Percentiles rank a stretch among this genome's conserved stretches.
Evolutionary conservation across 2,113 vertebrate species (phyloP).

Genomic region (Sterrhoptilus dennistouni): DNA sequence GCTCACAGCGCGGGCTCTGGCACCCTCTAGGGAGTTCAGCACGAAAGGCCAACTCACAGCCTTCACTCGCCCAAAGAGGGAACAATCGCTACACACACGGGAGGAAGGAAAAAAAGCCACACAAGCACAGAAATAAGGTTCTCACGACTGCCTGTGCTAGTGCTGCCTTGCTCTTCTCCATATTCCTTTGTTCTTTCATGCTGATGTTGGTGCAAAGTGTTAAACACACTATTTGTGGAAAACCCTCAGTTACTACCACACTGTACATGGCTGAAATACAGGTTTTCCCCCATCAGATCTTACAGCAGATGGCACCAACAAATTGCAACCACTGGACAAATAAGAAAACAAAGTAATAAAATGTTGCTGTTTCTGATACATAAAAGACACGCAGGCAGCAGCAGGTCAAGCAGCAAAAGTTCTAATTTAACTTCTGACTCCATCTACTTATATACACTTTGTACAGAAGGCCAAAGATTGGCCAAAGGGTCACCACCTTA

Average conservation of each 20-base stretch:
- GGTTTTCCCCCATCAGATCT: not conserved
- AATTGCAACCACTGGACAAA: not conserved
- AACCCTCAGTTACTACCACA: not conserved
- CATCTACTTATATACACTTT: no score
- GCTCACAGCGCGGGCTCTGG: conserved; percentile 10
- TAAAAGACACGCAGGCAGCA: no score
- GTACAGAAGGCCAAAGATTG: no score
- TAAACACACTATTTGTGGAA: no score
- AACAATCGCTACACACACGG: accelerated
- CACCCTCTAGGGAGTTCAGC: conserved; percentile 75
- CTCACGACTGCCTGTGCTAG: accelerated
- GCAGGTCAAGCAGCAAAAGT: no score
- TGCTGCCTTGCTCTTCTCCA: not conserved
- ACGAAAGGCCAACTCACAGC: not conserved
- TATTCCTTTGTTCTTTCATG: not conserved
- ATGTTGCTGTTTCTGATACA: no score
- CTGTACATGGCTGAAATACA: not conserved
- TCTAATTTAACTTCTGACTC: no score
- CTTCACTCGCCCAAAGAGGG: not conserved
- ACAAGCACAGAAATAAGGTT: not conserved
- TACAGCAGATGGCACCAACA: not conserved
- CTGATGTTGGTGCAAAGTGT: not conserved
- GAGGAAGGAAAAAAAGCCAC: not conserved
- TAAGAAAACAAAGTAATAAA: not conserved
- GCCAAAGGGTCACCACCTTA: no score